Conservation (phyloP, 1,140 invertebrate genomes). For the Drosophila kanapiae region DNA sequence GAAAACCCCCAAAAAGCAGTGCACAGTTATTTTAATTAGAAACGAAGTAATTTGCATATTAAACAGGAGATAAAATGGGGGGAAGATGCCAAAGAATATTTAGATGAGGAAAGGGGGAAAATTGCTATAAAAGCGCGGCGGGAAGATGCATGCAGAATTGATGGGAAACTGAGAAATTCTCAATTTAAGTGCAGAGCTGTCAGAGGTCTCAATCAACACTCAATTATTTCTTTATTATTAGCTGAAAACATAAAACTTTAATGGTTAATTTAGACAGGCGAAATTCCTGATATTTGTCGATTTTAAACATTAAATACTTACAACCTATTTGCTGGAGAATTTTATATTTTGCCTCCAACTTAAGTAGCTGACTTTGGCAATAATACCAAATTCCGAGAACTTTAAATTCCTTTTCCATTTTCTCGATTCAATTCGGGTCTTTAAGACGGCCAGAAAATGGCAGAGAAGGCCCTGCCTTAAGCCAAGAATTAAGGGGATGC, state of each 20-base stretch:
- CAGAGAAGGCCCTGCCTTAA: slow-evolving; percentile 1
- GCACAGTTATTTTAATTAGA: slow-evolving; percentile 81
- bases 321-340: too few species aligned
- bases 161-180: slow-evolving; percentile 23
- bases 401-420: neutral
- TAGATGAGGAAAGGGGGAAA: neutral
- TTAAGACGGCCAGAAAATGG: slow-evolving; percentile 4
- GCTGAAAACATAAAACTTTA: neutral
- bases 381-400: neutral
- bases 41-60: slow-evolving; percentile 82
- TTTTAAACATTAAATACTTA: neutral
- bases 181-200: slow-evolving; percentile 11
- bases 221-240: slow-evolving; percentile 7
- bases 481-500: slow-evolving; percentile 21
- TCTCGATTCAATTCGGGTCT: neutral
- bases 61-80: slow-evolving; percentile 26
- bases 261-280: too few species aligned
- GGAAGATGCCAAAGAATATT: neutral
- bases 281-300: neutral
- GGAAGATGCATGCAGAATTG: slow-evolving; percentile 2
- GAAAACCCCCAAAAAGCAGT: slow-evolving; percentile 60
- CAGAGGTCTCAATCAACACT: slow-evolving; percentile 8
- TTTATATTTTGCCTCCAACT: too few species aligned
- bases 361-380: neutral
- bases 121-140: neutral